A percentile compares a stretch with the other conserved stretches of the same genome.
Conservation (phyloP, 2,113 vertebrate species). For the Morone saxatilis region DNA sequence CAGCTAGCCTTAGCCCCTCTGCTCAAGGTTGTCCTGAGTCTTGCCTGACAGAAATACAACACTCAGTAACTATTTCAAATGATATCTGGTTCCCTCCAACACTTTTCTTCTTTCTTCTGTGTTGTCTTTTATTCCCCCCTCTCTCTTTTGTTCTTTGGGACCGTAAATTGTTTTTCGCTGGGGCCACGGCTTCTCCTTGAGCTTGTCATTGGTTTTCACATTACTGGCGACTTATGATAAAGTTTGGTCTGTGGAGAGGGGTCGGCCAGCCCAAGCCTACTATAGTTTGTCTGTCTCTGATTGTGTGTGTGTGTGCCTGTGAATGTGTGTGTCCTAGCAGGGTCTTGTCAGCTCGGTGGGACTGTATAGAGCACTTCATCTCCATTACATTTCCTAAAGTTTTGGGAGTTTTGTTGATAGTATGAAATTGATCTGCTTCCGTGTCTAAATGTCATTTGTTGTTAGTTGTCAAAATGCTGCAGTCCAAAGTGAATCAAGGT, state of each 20-base stretch:
- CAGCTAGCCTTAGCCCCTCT: constrained; percentile 34
- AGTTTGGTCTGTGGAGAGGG: constrained; percentile 58
- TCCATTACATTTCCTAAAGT: constrained; percentile 7
- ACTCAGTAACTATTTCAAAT: constrained; percentile 66
- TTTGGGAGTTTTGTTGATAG: constrained; percentile 12
- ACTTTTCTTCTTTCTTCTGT: constrained; percentile 55
- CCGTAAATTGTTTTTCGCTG: constrained; percentile 56
- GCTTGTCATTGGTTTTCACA: constrained; percentile 71
- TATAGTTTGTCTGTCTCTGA: constrained; percentile 16
- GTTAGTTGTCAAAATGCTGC: background rate
- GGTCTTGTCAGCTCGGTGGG: background rate
- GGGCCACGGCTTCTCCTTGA: constrained; percentile 67
- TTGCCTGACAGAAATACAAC: constrained; percentile 59
- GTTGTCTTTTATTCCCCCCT: constrained; percentile 47
- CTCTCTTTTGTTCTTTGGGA: constrained; percentile 56
- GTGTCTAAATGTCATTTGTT: background rate
- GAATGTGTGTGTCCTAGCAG: background rate
- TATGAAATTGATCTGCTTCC: background rate
- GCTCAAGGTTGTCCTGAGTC: constrained; percentile 64
- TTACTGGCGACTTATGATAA: constrained; percentile 71
- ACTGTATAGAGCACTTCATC: constrained; percentile 5
- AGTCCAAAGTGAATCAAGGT: background rate
- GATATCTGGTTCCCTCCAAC: constrained; percentile 46
- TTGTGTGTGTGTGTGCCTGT: constrained; percentile 17
- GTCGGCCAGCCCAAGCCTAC: constrained; percentile 1